Evolutionary conservation across 2,797 vertebrate genomes (phyloP).

Genomic region (Trachurus trachurus): DNA sequence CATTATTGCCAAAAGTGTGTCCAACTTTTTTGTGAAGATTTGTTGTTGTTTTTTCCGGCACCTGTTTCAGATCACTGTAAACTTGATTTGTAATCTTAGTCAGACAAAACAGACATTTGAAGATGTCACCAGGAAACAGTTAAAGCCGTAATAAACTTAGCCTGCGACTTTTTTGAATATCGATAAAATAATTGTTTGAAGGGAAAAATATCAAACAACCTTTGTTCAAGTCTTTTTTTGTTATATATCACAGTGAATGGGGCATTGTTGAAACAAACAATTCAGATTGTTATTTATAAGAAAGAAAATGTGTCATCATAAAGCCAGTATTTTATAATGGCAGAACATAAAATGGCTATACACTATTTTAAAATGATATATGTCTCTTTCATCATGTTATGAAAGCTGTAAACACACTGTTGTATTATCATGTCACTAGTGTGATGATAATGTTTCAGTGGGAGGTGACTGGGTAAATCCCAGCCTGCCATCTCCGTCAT

Average conservation of each 20-base stretch:
- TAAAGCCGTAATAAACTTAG: background rate
- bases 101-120: background rate
- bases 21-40: too few species aligned
- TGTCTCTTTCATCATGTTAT: background rate
- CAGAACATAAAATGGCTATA: too few species aligned
- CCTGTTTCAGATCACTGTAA: too few species aligned
- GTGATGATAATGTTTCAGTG: background rate
- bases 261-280: too few species aligned
- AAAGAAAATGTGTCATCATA: too few species aligned
- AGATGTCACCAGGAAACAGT: background rate
- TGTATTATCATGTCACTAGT: background rate
- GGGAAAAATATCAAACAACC: background rate
- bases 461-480: constrained; percentile 12
- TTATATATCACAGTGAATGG: too few species aligned
- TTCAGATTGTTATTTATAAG: too few species aligned
- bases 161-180: background rate
- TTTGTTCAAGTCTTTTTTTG: background rate
- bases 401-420: background rate
- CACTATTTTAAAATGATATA: background rate
- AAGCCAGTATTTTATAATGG: too few species aligned
- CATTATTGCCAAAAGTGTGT: too few species aligned
- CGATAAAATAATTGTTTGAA: background rate
- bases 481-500: constrained; percentile 9
- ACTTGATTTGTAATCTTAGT: background rate
- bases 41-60: too few species aligned